These are phyloP conservation scores for Sminthurides bifidus DNA, from an alignment of 1,140 invertebrate species.

Conservation along the genomic window DNA sequence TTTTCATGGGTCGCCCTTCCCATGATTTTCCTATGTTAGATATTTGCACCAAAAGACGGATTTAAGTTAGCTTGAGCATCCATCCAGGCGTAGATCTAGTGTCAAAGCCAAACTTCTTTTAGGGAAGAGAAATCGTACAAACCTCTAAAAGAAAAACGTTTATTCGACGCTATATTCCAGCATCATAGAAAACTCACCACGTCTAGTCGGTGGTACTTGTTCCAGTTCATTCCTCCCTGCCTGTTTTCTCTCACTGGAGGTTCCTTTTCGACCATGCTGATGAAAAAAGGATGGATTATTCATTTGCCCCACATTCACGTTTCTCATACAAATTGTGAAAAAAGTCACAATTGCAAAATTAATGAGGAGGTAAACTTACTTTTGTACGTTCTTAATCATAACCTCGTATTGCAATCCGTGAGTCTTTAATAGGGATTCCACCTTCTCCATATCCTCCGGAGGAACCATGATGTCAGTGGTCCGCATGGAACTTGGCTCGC, in stretches of 20 bases:
- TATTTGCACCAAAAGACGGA: constrained; percentile 16
- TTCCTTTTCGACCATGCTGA: constrained; percentile 18
- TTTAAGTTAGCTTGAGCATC: constrained; percentile 19
- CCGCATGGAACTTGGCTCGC: constrained; percentile 15
- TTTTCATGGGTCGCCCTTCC: constrained; percentile 58
- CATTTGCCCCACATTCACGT: neutral
- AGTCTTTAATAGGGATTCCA: constrained; percentile 15
- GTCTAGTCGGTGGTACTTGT: constrained; percentile 23
- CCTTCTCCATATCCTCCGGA: constrained; percentile 6
- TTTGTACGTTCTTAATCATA: constrained; percentile 21
- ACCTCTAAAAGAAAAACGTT: neutral
- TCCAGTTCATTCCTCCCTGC: constrained; percentile 28
- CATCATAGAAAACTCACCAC: constrained; percentile 4
- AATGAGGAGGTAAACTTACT: constrained; percentile 11
- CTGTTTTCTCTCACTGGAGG: constrained; percentile 5
- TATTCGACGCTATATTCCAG: neutral
- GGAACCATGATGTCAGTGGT: constrained; percentile 25
- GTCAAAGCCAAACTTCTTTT: neutral
- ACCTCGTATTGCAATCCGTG: constrained; percentile 21
- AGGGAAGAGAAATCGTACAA: neutral
- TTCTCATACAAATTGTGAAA: neutral
- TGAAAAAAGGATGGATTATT: neutral
- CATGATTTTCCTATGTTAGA: constrained; percentile 49
- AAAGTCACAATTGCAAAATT: neutral
- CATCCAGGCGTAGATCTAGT: constrained; percentile 28